These are phyloP conservation scores for Fragum sueziense DNA, from an alignment of 2,888 invertebrate species.

Conservation along the genomic window DNA sequence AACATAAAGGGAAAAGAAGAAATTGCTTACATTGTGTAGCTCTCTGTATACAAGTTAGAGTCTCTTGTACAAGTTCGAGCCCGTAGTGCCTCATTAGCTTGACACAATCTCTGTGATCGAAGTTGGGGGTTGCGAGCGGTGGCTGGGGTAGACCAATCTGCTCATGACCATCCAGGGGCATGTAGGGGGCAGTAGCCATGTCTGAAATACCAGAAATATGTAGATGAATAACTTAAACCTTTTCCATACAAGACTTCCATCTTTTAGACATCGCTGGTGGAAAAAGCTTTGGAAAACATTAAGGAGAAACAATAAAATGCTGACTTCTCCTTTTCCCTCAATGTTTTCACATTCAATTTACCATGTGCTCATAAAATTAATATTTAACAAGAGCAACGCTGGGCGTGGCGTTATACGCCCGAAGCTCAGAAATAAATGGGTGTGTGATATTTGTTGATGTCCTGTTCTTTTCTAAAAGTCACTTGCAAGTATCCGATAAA, in stretches of 20 bases:
- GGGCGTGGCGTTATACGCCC: too few relatives aligned
- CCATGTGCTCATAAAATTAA: background rate
- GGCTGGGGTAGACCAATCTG: background rate
- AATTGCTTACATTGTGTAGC: constrained; percentile 1
- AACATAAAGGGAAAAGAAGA: background rate
- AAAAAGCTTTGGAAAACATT: too few relatives aligned
- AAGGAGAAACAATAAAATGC: too few relatives aligned
- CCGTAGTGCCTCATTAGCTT: background rate
- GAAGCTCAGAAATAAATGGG: too few relatives aligned
- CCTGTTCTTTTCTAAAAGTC: too few relatives aligned
- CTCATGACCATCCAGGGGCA: background rate
- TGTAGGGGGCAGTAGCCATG: background rate
- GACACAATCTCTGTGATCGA: background rate
- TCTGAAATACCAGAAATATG: background rate
- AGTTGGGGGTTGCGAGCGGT: background rate
- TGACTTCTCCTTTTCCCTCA: constrained; percentile 1
- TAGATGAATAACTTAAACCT: background rate
- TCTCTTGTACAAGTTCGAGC: background rate
- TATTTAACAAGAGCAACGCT: too few relatives aligned
- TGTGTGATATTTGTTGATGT: too few relatives aligned
- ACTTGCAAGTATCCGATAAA: too few relatives aligned
- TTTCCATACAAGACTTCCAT: background rate
- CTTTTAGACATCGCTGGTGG: too few relatives aligned
- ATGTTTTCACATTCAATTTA: background rate
- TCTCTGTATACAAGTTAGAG: background rate